phyloP scores from a whole-genome alignment of 1,140 invertebrate genomes.

The Rhagoletis pomonella region DNA sequence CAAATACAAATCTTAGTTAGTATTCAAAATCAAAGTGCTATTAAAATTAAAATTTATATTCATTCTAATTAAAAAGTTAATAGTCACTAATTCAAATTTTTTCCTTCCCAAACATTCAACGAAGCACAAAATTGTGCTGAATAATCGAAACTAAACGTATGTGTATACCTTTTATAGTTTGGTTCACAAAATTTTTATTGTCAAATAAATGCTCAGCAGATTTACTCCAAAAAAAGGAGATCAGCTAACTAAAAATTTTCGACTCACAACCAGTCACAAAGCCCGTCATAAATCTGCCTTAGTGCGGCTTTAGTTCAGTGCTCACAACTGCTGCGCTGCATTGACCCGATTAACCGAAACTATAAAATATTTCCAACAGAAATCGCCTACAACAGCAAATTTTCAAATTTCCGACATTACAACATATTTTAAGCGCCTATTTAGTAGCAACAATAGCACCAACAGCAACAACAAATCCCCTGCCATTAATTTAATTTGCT shows the following conservation, averaged over 20 bases:
- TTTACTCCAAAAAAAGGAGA: background rate
- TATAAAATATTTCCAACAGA: background rate
- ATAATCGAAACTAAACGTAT: too few species aligned
- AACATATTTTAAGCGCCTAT: conserved; percentile 30
- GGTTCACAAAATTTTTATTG: too few species aligned
- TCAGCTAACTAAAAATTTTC: background rate
- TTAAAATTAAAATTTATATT: too few species aligned
- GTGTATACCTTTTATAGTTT: too few species aligned
- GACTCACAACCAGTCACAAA: background rate
- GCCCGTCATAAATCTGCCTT: conserved; percentile 29
- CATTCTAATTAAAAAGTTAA: too few species aligned
- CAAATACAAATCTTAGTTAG: too few species aligned
- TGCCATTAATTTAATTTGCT: conserved; percentile 8
- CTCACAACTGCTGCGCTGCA: conserved; percentile 20
- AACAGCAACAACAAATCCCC: background rate
- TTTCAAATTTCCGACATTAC: background rate
- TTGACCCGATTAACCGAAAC: background rate
- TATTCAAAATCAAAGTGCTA: too few species aligned
- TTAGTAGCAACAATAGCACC: background rate
- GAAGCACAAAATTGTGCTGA: too few species aligned
- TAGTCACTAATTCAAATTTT: too few species aligned
- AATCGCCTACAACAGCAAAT: background rate
- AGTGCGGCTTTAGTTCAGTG: conserved; percentile 30
- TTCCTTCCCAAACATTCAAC: too few species aligned
- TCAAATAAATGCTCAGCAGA: background rate